A percentile compares a stretch with the other conserved stretches of the same genome.
phyloP scores from a whole-genome alignment of 2,113 vertebrate genomes.

The Heptranchias perlo region DNA sequence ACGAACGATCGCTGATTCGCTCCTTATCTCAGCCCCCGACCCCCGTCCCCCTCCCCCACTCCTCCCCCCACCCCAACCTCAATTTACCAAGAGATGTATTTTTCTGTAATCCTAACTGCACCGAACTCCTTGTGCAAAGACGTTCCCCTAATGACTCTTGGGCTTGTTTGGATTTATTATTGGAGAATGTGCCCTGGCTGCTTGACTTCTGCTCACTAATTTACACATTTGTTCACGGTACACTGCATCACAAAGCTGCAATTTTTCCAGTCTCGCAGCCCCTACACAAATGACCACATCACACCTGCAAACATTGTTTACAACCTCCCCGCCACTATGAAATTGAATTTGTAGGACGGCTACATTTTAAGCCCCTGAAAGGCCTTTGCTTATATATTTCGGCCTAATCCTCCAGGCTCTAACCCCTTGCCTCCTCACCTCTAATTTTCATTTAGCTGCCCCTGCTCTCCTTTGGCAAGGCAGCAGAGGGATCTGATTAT shows the following conservation, averaged over 20 bases:
- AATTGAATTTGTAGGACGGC: conserved; percentile 26
- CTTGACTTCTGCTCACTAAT: conserved; percentile 31
- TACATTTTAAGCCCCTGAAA: conserved; percentile 34
- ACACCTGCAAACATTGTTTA: conserved; percentile 37
- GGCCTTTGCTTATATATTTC: conserved; percentile 28
- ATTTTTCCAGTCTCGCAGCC: neutral
- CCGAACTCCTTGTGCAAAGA: neutral
- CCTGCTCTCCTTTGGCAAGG: neutral
- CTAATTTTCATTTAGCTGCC: neutral
- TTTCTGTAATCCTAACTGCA: conserved; percentile 27
- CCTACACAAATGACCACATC: conserved; percentile 31
- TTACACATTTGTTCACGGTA: conserved; percentile 40
- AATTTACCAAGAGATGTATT: neutral
- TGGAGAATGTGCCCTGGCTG: conserved; percentile 31
- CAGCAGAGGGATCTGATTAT: neutral
- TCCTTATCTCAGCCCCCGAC: neutral
- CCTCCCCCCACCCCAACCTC: neutral
- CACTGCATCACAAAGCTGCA: conserved; percentile 27
- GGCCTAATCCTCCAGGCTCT: neutral
- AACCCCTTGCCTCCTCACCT: neutral
- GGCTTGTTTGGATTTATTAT: conserved; percentile 6
- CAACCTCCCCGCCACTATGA: neutral
- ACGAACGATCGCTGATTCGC: conserved; percentile 50
- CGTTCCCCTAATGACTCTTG: conserved; percentile 13
- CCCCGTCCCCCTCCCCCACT: too few relatives aligned